Evolutionary conservation across 2,888 invertebrate genomes (phyloP).

Genomic region (Malacosoma neustria): DNA sequence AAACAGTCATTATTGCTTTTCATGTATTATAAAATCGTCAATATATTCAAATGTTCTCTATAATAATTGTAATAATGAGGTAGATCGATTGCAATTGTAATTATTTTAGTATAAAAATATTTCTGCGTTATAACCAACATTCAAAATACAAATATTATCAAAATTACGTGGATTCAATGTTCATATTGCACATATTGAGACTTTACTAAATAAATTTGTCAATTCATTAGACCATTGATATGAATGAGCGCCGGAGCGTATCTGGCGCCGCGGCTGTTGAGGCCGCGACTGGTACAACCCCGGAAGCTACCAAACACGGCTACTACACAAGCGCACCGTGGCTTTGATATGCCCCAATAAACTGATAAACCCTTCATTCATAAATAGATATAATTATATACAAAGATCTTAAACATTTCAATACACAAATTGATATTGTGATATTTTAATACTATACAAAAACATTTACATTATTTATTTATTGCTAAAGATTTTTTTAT

Average conservation of each 20-base stretch:
- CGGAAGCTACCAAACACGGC: slow-evolving; percentile 8
- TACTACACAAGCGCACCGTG: slow-evolving; percentile 19
- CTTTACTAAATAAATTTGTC: slow-evolving; percentile 26
- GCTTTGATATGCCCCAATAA: slow-evolving; percentile 46
- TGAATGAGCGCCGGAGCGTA: slow-evolving; percentile 18
- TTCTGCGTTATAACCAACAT: slow-evolving; percentile 71
- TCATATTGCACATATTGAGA: slow-evolving; percentile 52
- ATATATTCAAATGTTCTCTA: slow-evolving; percentile 17
- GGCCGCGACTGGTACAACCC: background rate
- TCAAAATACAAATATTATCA: slow-evolving; percentile 71
- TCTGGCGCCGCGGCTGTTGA: slow-evolving; percentile 10
- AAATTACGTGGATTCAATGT: slow-evolving; percentile 60
- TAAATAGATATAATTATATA: slow-evolving; percentile 41
- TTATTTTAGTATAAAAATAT: slow-evolving; percentile 70
- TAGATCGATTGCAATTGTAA: slow-evolving; percentile 60
- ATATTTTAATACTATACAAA: slow-evolving; percentile 65
- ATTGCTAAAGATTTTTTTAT: slow-evolving; percentile 72
- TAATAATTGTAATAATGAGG: slow-evolving; percentile 52
- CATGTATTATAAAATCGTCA: slow-evolving; percentile 10
- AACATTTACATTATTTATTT: slow-evolving; percentile 72
- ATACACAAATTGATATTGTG: slow-evolving; percentile 46
- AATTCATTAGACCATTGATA: slow-evolving; percentile 29
- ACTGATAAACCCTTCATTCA: slow-evolving; percentile 24
- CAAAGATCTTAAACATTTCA: slow-evolving; percentile 39
- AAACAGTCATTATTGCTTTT: slow-evolving; percentile 17